A percentile compares a stretch with the other conserved stretches of the same genome.
phyloP scores from a whole-genome alignment of 2,113 vertebrate species.

The Halichoeres trimaculatus region DNA sequence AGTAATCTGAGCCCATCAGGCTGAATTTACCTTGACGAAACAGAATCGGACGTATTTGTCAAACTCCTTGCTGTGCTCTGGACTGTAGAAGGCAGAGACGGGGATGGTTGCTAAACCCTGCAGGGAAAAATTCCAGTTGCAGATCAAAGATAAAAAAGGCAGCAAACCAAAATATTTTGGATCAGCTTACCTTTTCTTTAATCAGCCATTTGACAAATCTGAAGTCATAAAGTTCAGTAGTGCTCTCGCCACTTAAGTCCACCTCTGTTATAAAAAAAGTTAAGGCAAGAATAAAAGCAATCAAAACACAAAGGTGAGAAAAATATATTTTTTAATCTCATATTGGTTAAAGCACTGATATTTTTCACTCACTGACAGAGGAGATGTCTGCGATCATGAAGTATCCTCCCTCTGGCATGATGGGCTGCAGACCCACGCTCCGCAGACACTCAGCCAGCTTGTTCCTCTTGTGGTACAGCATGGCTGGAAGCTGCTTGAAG shows the following conservation, averaged over 20 bases:
- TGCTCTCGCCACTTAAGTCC: constrained; percentile 77
- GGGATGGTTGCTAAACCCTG: constrained; percentile 93
- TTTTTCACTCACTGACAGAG: constrained; percentile 85
- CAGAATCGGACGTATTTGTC: constrained; percentile 93
- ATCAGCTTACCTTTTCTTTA: constrained; percentile 87
- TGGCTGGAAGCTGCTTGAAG: constrained; percentile 85
- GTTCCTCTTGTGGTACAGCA: constrained; percentile 83
- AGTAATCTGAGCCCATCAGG: background rate
- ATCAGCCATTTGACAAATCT: constrained; percentile 93
- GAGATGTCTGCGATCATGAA: constrained; percentile 93
- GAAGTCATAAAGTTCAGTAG: constrained; percentile 83
- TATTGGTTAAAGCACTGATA: background rate
- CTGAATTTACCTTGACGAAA: constrained; percentile 90
- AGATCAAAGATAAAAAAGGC: too few relatives aligned
- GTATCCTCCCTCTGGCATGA: constrained; percentile 91
- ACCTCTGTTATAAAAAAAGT: constrained; percentile 77
- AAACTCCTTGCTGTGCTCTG: constrained; percentile 84
- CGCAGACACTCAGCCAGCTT: constrained; percentile 84
- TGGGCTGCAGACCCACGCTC: constrained; percentile 86
- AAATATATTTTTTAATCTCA: too few relatives aligned
- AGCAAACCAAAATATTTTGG: background rate
- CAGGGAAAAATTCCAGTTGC: background rate
- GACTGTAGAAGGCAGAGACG: constrained; percentile 88
- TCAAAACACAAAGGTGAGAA: too few relatives aligned
- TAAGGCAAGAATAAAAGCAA: too few relatives aligned